Base-by-base conservation (phyloP, 2,113 vertebrate genomes). In the Nestor notabilis region DNA sequence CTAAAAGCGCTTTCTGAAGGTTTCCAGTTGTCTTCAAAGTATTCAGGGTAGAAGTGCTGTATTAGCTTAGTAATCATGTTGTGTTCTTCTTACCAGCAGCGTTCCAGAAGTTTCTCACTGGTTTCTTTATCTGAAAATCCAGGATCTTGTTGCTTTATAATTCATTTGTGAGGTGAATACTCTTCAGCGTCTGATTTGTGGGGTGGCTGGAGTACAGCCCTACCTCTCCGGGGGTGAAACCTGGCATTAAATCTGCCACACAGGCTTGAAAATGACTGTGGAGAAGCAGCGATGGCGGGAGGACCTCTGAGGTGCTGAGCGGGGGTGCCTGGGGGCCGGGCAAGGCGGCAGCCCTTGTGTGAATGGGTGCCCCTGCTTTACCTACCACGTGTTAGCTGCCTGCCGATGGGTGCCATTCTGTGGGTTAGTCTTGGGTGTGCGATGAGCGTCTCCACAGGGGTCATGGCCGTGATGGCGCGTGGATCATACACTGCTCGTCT, bases 361-460 rank as follows among this genome's bases (percentile, higher is more conserved):
- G 29, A 19, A 10, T 47, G 47, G 9, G 1, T 0, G 5, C 0
- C 23, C 16, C 43, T 3, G 13, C 37, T 55, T 9, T 1, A 2
- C 13, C 10, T 65, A 12, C 43, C 12, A 3, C 0, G 1, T 8
- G 0, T 18, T 4, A 12, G 15, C 2, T 1, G 14, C 24, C 31
- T 18, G 15, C 6, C 9, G 12, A 11, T 6, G 2, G 5, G 4
- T 28, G 37, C 17, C 10, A 0, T 3, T 21, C 27, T 7, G 14
- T 4, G 10, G 2, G 8, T 47, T 25, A 9, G 14, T 24, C 17
- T 7, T 4, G 37, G 23, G 8, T 33, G 53, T 64, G 70, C 43
- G 31, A 8, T 1, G 0, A 15, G n/a, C 13, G 1, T 25, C 37
- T 39, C 33, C 27, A 19, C 10, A 1, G 19, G 21, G 56, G 53